Evolutionary conservation across 2,113 vertebrate genomes (phyloP), one percentile per base, ranked within the genome.

Genomic region (Plecotus auritus): DNA sequence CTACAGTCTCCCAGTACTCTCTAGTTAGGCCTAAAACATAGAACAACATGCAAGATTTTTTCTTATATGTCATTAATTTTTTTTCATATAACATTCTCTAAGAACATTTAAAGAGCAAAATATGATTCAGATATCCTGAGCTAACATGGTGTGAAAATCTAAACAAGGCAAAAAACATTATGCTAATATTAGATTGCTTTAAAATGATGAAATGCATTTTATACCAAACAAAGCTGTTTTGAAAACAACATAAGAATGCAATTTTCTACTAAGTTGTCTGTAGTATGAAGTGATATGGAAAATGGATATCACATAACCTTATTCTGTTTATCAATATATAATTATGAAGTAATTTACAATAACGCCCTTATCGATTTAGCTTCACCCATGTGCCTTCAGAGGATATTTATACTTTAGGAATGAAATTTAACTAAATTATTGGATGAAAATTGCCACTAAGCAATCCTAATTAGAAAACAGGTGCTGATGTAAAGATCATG

Each of bases 311-410:
- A 42, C 30, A 51, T 93, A 97, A 83, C 18, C 28, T 32, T 11
- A 32, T 96, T 94, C 49, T 94, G 73, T 76, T 97, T 94, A 93
- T 97, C 88, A 95, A 93, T 93, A 96, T 76, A 82, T 96, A 96
- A 97, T 97, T 94, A 96, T 69, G 77, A 97, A 96, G 87, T 93
- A 95, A 97, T 93, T 97, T 96, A 94, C 74, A 97, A 93, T 95
- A 94, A 93, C 73, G 14, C 40, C 87, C 17, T 82, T 97, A 97
- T 94, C 95, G 97, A 97, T 96, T 96, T 96, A 95, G 76, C 35
- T 92, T 97, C 88, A 95, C 81, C 64, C 37, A 14, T 26, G 0
- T 72, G 85, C 7, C 2, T 98, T 96, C 78, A 90, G 73, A 96
- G 35, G 18, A 83, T 5, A 10, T 92, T 96, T 97, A 96, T 70